phyloP scores from a whole-genome alignment of 2,888 invertebrate species.

The Pyrocoelia pectoralis region DNA sequence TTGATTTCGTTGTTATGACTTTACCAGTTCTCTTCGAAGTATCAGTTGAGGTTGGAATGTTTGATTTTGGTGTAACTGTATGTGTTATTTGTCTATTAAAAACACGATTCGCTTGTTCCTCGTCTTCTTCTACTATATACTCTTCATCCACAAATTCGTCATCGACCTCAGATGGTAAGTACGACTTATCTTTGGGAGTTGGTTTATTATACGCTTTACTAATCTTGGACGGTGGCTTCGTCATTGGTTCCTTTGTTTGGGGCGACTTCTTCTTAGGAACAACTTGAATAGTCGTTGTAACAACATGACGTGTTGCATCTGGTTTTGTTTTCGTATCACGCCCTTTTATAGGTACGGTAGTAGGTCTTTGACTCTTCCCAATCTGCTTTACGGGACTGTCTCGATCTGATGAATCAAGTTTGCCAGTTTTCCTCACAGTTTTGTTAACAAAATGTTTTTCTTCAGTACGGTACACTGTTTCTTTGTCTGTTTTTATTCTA shows the following conservation, averaged over 20 bases:
- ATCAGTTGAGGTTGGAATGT: constrained; percentile 10
- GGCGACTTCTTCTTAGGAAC: constrained; percentile 42
- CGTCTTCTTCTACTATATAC: background rate
- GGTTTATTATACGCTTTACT: constrained; percentile 41
- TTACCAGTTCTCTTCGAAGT: constrained; percentile 28
- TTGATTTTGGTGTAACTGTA: background rate
- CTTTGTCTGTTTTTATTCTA: background rate
- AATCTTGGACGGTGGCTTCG: constrained; percentile 31
- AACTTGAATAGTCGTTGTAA: constrained; percentile 50
- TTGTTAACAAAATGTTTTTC: constrained; percentile 9
- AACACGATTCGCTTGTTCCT: background rate
- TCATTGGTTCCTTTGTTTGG: constrained; percentile 27
- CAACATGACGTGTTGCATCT: constrained; percentile 39
- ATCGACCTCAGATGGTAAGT: background rate
- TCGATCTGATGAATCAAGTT: background rate
- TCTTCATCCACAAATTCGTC: background rate
- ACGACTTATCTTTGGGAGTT: constrained; percentile 6
- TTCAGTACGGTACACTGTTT: background rate
- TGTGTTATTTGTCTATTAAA: constrained; percentile 8
- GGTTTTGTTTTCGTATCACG: constrained; percentile 8
- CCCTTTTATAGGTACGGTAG: background rate
- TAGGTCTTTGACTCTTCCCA: background rate
- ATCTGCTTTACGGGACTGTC: background rate
- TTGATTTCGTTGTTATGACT: constrained; percentile 64
- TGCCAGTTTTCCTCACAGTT: background rate